phyloP scores from a whole-genome alignment of 2,113 vertebrate species.

The Lampris incognitus region DNA sequence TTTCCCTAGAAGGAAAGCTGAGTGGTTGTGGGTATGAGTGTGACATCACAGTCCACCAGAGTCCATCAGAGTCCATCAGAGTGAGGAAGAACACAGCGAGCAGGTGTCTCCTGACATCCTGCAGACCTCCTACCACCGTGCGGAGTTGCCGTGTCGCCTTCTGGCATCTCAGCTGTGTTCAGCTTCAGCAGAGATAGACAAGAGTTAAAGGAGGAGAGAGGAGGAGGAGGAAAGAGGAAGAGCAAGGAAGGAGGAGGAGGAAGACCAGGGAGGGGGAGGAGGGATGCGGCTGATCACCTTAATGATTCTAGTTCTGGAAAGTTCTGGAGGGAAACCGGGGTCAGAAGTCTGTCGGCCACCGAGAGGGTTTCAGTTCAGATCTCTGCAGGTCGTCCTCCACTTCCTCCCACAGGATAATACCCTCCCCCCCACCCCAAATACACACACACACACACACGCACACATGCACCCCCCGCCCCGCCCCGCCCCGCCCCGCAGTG shows the following conservation, averaged over 20 bases:
- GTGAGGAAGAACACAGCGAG: background rate
- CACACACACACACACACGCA: no score
- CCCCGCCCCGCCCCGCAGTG: no score
- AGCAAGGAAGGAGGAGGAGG: slow-evolving; percentile 53
- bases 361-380: slow-evolving; percentile 52
- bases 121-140: no score
- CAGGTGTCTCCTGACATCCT: background rate
- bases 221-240: slow-evolving; percentile 44
- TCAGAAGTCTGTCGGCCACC: slow-evolving; percentile 77
- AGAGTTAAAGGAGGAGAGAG: background rate
- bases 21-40: no score
- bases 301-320: slow-evolving; percentile 90
- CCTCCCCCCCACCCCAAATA: no score
- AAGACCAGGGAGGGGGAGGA: slow-evolving; percentile 24
- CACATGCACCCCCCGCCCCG: no score
- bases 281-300: slow-evolving; percentile 82
- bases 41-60: no score
- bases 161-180: background rate
- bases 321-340: slow-evolving; percentile 85
- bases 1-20: no score
- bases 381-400: slow-evolving; percentile 38
- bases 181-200: background rate
- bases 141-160: no score
- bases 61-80: no score
- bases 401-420: slow-evolving; percentile 46